These are phyloP conservation scores for Rallus crepitans DNA, from an alignment of 2,797 vertebrate species.

Conservation along the genomic window DNA sequence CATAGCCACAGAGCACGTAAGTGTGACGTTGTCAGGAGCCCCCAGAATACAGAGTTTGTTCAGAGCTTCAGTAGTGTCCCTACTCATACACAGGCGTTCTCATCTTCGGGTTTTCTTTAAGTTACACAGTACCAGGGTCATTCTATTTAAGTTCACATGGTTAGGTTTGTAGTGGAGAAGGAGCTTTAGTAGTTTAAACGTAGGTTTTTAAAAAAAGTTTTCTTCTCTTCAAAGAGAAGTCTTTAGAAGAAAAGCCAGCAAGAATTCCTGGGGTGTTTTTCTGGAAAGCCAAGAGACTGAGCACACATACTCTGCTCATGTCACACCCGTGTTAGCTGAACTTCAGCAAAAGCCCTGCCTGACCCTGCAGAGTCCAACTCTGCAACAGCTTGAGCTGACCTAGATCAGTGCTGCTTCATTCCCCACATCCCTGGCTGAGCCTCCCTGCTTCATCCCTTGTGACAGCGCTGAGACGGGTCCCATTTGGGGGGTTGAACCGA, in stretches of 20 bases:
- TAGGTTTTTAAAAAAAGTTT: not conserved
- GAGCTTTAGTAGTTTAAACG: not conserved
- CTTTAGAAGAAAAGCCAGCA: not conserved
- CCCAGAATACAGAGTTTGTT: not conserved
- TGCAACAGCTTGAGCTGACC: not conserved
- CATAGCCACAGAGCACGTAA: not conserved
- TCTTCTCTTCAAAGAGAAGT: not conserved
- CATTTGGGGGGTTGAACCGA: not conserved
- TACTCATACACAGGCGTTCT: not conserved
- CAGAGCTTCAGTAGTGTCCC: not conserved
- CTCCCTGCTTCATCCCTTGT: not conserved
- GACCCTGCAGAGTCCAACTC: not conserved
- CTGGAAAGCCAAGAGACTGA: not conserved
- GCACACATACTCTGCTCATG: accelerated
- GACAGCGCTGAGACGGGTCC: accelerated
- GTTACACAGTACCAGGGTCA: not conserved
- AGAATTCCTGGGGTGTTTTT: not conserved
- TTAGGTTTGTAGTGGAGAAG: not conserved
- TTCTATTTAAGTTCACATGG: not conserved
- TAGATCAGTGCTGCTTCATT: not conserved
- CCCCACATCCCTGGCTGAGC: not conserved
- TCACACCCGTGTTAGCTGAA: not conserved
- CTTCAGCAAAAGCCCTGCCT: not conserved
- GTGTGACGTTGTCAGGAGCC: not conserved
- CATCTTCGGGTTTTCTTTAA: not conserved